Percentiles rank a stretch among this genome's conserved stretches.
These are phyloP conservation scores for Anthonomus grandis DNA, from an alignment of 1,140 invertebrate species.

Conservation along the genomic window DNA sequence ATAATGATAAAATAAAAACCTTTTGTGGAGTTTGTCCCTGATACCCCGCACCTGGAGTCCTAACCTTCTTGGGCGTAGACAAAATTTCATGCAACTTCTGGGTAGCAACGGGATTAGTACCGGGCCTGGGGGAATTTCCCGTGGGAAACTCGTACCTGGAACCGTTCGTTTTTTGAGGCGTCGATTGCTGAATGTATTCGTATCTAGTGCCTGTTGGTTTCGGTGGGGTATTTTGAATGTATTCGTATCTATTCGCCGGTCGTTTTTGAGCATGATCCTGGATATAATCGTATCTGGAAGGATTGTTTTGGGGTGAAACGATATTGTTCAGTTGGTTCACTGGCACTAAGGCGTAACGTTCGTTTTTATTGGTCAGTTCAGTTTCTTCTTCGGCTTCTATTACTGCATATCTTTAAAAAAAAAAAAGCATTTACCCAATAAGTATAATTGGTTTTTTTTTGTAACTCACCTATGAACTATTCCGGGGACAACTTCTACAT, in stretches of 20 bases:
- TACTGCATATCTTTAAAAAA: conserved; percentile 56
- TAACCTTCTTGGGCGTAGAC: conserved; percentile 63
- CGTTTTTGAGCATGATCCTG: conserved; percentile 14
- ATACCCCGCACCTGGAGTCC: conserved; percentile 31
- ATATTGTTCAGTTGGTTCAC: conserved; percentile 43
- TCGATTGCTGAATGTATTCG: conserved; percentile 31
- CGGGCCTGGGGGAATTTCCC: conserved; percentile 39
- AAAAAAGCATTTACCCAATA: conserved; percentile 38
- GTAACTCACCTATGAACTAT: conserved; percentile 21
- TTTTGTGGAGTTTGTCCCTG: conserved; percentile 50
- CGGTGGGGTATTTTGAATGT: conserved; percentile 25
- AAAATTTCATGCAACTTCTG: conserved; percentile 71
- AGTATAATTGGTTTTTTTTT: conserved; percentile 9
- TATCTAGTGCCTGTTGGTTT: conserved; percentile 23
- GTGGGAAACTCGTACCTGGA: conserved; percentile 25
- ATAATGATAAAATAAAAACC: conserved; percentile 40
- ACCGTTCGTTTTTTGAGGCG: conserved; percentile 9
- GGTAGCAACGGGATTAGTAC: conserved; percentile 60
- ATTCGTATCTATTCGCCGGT: conserved; percentile 32
- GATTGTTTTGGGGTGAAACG: conserved; percentile 12
- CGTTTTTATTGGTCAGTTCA: conserved; percentile 32
- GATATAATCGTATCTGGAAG: conserved; percentile 33
- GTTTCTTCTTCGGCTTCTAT: conserved; percentile 48
- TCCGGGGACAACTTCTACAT: conserved; percentile 58
- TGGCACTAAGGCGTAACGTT: conserved; percentile 51